Conservation (phyloP, 2,113 vertebrate species). For the Globicephala melas region DNA sequence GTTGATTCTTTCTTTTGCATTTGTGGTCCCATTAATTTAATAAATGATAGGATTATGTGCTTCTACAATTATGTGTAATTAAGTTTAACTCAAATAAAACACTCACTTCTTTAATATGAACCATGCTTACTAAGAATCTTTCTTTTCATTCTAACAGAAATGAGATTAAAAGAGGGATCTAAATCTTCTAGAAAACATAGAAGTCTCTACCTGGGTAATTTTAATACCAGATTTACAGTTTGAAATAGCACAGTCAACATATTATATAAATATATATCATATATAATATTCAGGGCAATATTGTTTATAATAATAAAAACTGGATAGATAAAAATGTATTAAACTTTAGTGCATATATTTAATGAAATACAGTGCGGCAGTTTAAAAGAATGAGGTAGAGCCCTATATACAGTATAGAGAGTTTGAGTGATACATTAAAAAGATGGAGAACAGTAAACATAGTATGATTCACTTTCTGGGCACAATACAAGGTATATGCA, state of each 20-base stretch:
- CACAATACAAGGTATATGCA: background rate
- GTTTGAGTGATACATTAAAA: background rate
- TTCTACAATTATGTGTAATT: background rate
- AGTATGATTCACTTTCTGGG: background rate
- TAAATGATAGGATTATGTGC: background rate
- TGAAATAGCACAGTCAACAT: background rate
- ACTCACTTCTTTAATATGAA: background rate
- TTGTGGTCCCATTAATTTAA: background rate
- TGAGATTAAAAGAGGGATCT: background rate
- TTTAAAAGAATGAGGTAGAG: background rate
- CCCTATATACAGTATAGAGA: background rate
- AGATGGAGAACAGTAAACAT: background rate
- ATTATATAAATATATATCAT: background rate
- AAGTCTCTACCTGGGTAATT: background rate
- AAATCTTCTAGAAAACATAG: background rate
- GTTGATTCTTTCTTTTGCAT: background rate
- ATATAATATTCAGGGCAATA: background rate
- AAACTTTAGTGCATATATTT: background rate
- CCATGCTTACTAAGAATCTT: background rate
- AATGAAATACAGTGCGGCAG: background rate
- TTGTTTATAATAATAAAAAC: background rate
- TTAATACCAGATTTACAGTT: background rate
- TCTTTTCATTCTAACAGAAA: background rate
- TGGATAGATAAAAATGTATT: background rate
- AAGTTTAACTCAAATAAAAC: background rate